Percentiles rank a stretch among this genome's conserved stretches.
phyloP scores from a whole-genome alignment of 2,888 invertebrate genomes.

The Cosmia pyralina region DNA sequence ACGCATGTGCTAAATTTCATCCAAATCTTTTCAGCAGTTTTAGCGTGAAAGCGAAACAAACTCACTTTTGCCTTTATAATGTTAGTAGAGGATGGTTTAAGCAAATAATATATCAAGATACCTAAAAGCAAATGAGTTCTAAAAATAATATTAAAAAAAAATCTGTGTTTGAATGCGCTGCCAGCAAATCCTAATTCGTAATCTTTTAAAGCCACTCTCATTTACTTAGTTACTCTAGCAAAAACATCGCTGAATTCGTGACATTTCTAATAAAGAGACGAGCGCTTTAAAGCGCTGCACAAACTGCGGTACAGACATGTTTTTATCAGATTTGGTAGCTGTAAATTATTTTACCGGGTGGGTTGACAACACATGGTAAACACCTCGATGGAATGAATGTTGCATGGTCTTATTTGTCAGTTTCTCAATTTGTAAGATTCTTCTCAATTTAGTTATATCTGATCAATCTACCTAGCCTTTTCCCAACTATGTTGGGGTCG shows the following conservation, averaged over 20 bases:
- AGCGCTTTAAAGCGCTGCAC: constrained; percentile 4
- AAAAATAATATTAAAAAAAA: neutral
- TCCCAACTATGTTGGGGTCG: too few species aligned
- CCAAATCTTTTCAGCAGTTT: too few species aligned
- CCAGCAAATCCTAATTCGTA: constrained; percentile 10
- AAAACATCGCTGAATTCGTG: constrained; percentile 40
- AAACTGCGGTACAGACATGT: too few species aligned
- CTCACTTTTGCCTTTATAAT: too few species aligned
- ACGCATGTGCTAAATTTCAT: too few species aligned
- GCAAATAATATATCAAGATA: neutral
- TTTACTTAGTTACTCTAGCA: constrained; percentile 30
- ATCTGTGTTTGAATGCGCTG: neutral
- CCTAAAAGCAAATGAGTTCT: neutral
- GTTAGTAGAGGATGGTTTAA: too few species aligned
- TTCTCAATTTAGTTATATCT: neutral
- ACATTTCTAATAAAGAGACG: constrained; percentile 17
- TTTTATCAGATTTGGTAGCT: neutral
- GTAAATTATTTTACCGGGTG: neutral
- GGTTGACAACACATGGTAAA: neutral
- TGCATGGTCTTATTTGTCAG: neutral
- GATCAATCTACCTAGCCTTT: too few species aligned
- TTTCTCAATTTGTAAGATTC: neutral
- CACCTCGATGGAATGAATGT: neutral
- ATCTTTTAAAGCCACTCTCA: constrained; percentile 33
- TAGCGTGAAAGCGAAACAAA: too few species aligned